Conservation (phyloP, 1,140 invertebrate species). For the Wasmannia auropunctata region DNA sequence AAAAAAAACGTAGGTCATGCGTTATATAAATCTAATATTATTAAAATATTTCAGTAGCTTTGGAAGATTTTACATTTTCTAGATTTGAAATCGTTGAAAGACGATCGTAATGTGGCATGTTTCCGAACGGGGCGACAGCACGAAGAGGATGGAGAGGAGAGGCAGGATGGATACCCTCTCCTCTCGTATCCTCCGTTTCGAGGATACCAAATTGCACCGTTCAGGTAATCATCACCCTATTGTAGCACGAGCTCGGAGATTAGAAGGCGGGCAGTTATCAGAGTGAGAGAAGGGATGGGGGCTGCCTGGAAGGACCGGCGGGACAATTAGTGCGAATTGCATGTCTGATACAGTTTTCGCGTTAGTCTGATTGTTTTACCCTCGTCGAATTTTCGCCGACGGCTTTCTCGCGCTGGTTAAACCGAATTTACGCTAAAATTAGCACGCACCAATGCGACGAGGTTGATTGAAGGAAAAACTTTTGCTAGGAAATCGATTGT, state of each 20-base stretch:
- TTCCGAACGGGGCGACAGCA: not conserved
- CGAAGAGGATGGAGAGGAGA: not conserved
- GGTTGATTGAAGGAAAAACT: not conserved
- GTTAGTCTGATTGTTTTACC: slow-evolving; percentile 76
- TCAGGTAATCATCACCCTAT: slow-evolving; percentile 66
- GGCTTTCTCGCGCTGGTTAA: slow-evolving; percentile 60
- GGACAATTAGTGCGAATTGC: slow-evolving; percentile 81
- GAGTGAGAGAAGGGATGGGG: not conserved
- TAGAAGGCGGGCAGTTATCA: slow-evolving; percentile 45
- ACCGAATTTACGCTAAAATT: slow-evolving; percentile 78
- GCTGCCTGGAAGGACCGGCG: slow-evolving; percentile 49
- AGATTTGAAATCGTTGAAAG: not conserved
- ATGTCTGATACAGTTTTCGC: slow-evolving; percentile 80
- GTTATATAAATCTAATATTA: not conserved
- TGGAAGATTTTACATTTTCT: not conserved
- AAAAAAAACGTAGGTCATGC: not conserved
- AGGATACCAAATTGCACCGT: slow-evolving; percentile 44
- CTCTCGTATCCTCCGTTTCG: slow-evolving; percentile 11
- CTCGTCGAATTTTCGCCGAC: slow-evolving; percentile 68
- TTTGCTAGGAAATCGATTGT: slow-evolving; percentile 53
- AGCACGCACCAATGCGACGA: slow-evolving; percentile 33
- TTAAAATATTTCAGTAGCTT: not conserved
- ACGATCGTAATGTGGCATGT: not conserved
- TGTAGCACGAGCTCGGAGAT: slow-evolving; percentile 52
- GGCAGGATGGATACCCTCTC: not conserved